phyloP scores from a whole-genome alignment of 2,888 invertebrate genomes.

The Diarsia mendica region DNA sequence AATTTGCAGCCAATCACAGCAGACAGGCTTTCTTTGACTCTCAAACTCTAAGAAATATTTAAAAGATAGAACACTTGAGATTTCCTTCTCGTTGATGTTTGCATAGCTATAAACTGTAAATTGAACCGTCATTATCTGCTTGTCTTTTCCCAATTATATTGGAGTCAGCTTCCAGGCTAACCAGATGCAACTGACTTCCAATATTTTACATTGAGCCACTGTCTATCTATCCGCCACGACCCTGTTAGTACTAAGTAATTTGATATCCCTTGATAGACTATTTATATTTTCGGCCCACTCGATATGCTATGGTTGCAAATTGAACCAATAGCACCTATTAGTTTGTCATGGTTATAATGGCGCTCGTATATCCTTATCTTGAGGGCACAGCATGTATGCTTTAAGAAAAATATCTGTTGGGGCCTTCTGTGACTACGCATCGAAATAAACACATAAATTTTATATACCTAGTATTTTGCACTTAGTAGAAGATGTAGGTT shows the following conservation, averaged over 20 bases:
- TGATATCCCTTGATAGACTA: too few species aligned
- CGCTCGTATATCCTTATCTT: neutral
- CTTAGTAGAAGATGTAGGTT: neutral
- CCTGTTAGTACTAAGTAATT: too few species aligned
- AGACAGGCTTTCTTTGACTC: neutral
- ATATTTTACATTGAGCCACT: too few species aligned
- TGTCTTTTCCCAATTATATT: too few species aligned
- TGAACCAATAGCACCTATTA: neutral
- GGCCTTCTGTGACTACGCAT: neutral
- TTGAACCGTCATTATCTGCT: too few species aligned
- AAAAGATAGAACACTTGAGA: neutral
- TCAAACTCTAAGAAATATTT: conserved; percentile 4
- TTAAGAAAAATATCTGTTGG: neutral
- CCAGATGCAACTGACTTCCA: too few species aligned
- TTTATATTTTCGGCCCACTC: too few species aligned
- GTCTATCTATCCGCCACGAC: too few species aligned
- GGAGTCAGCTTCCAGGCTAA: too few species aligned
- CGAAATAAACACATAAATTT: neutral
- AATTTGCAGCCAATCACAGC: conserved; percentile 28
- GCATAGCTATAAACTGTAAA: neutral
- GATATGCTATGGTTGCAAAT: neutral
- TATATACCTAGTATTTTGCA: neutral
- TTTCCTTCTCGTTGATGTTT: neutral
- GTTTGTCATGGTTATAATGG: neutral
- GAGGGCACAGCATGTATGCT: too few species aligned